Conservation (phyloP, 92 coral and sea anemone species). For the Phenganax stokvisi region DNA sequence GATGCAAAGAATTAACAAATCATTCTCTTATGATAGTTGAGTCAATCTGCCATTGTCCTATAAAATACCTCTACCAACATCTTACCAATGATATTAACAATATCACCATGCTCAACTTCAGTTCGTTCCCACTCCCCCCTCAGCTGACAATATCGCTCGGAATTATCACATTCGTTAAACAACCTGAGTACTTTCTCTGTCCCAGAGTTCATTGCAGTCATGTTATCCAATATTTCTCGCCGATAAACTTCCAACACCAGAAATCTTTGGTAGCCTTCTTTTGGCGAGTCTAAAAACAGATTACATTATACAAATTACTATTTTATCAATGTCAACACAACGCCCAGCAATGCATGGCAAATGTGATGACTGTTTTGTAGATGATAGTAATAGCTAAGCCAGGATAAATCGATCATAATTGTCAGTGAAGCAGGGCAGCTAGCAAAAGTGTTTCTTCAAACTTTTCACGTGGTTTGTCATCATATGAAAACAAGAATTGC, state of each 20-base stretch:
- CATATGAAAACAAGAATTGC: too few species aligned
- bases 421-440: too few species aligned
- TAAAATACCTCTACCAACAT: neutral
- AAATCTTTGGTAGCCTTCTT: constrained; percentile 60
- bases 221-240: constrained; percentile 55
- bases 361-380: too few species aligned
- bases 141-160: constrained; percentile 74
- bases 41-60: too few species aligned
- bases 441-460: too few species aligned
- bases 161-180: constrained; percentile 64
- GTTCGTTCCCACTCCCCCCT: constrained; percentile 92
- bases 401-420: too few species aligned
- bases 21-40: too few species aligned
- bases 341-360: too few species aligned
- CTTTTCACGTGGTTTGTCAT: too few species aligned
- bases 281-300: neutral
- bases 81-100: constrained; percentile 89
- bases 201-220: constrained; percentile 42
- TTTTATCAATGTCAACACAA: neutral
- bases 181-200: constrained; percentile 85
- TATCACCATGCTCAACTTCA: constrained; percentile 94
- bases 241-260: constrained; percentile 89
- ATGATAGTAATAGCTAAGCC: too few species aligned
- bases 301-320: neutral
- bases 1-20: too few species aligned